Base-by-base conservation (phyloP, 1,140 invertebrate species). In the Babylonia areolata region DNA sequence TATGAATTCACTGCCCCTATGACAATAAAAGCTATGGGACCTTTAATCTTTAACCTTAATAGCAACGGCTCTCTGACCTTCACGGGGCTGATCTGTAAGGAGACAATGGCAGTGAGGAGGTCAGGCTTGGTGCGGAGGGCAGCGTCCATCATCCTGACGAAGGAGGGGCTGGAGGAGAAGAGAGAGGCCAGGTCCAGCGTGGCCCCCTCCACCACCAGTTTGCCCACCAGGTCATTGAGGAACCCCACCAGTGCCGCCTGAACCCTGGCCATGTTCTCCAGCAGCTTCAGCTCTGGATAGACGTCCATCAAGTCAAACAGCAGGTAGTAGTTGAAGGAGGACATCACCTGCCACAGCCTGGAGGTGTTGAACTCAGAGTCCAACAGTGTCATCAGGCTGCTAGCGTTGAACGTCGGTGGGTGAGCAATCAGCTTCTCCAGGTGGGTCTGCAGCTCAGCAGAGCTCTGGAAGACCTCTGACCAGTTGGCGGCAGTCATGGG, bases 111-210 rank as follows among this genome's bases (percentile, higher is more conserved):
- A 28, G 80, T 88, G 46, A 88, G 17, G 31, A 82, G 54, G 58
- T 88, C 85, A 40, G 87, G 87, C 28, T 69, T 73, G 37, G 85
- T 23, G 31, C 84, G 40, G 12, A 88, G 71, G 9, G 83, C 28
- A 15, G 81, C 46, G 37, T 88, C 71, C 31, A 86, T n/a, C 51
- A 88, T 28, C 17, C 81, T 58, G 23, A 64, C 75, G 51, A 88
- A 84, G 11, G 84, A 75, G 0, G 84, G 85, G n/a, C 84, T 86
- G 33, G 42, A 81, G 17, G 77, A 83, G 64, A 88, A 88, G 31
- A 86, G 51, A 17, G 84, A 84, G 3, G 84, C 84, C 42, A 88
- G 85, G 80, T 88, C 87, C 33, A 88, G 54, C 3, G 80, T 86
- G 42, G n/a, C 39, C 9, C 87, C 87, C 33, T 75, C 42, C 15